phyloP scores from a whole-genome alignment of 2,113 vertebrate species.

The Pristiophorus japonicus region DNA sequence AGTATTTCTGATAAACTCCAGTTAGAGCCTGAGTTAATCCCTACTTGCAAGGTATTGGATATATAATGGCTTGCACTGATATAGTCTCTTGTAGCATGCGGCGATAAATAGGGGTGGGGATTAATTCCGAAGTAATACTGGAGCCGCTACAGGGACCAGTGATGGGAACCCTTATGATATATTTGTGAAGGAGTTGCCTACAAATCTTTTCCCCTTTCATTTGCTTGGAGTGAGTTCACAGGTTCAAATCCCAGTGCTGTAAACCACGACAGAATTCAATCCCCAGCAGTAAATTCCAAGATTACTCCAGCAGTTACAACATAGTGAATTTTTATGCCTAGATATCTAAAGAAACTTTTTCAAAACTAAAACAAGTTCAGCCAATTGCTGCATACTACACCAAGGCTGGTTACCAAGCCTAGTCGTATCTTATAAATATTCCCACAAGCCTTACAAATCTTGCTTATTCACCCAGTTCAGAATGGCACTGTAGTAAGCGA shows the following conservation, averaged over 20 bases:
- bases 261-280: background rate
- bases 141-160: background rate
- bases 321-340: background rate
- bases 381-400: background rate
- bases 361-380: background rate
- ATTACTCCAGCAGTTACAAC: background rate
- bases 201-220: background rate
- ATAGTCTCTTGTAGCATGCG: background rate
- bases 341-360: background rate
- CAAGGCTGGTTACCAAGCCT: background rate
- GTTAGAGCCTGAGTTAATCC: background rate
- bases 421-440: background rate
- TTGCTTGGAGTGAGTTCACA: background rate
- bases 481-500: background rate
- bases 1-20: background rate
- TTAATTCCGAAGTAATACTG: no score
- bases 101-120: background rate
- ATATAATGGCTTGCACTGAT: background rate
- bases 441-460: background rate
- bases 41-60: background rate
- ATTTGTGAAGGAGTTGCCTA: background rate
- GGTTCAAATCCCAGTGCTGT: background rate
- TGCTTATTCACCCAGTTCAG: background rate
- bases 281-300: background rate
- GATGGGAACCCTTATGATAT: background rate